Percentiles rank a stretch among this genome's conserved stretches.
Evolutionary conservation across 2,113 vertebrate species (phyloP).

Genomic region (Clinocottus analis): DNA sequence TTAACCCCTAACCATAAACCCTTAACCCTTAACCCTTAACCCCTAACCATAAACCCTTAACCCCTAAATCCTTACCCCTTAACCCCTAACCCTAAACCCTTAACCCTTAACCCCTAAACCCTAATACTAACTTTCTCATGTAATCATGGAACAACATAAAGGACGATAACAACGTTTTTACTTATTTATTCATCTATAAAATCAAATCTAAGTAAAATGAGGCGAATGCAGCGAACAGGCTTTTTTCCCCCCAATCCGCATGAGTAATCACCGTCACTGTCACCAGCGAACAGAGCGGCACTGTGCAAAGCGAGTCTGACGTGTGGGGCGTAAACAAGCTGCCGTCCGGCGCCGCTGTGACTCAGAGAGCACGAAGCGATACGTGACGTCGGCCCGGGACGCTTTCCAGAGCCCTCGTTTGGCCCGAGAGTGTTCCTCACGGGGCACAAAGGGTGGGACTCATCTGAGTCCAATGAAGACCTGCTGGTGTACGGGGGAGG

Average conservation of each 20-base stretch:
- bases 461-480: slow-evolving; percentile 50
- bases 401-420: slow-evolving; percentile 23
- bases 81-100: no score
- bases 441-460: slow-evolving; percentile 39
- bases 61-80: no score
- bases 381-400: slow-evolving; percentile 46
- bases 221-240: not conserved
- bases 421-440: slow-evolving; percentile 21
- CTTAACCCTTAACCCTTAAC: no score
- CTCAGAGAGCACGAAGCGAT: slow-evolving; percentile 48
- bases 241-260: slow-evolving; percentile 1
- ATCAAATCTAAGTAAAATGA: not conserved
- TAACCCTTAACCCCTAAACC: no score
- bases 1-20: no score
- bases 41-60: no score
- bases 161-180: not conserved
- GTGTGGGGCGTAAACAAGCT: slow-evolving; percentile 49
- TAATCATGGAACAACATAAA: not conserved
- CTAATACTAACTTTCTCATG: no score
- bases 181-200: not conserved
- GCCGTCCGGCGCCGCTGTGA: slow-evolving; percentile 19
- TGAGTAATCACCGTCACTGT: not conserved
- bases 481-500: slow-evolving; percentile 31
- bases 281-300: slow-evolving; percentile 11
- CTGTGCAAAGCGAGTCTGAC: slow-evolving; percentile 36